Evolutionary conservation across 2,797 vertebrate species (phyloP).

Genomic region (Danio aesculapii): DNA sequence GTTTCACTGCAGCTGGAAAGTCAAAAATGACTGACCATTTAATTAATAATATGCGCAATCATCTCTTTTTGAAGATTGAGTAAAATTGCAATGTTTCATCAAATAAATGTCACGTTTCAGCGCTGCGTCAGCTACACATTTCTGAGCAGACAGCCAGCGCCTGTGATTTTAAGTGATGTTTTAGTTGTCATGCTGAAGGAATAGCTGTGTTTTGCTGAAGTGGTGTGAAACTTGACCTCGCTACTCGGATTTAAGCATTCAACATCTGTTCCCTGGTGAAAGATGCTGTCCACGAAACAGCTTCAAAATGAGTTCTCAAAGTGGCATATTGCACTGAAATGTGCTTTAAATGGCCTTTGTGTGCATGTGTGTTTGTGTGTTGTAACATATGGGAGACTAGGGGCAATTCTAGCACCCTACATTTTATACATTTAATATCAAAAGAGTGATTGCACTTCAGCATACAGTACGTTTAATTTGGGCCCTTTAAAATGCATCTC

Average conservation of each 20-base stretch:
- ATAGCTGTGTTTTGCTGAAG: conserved; percentile 27
- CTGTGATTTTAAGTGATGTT: background rate
- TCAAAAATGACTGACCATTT: conserved; percentile 14
- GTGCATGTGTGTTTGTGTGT: background rate
- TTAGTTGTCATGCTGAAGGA: conserved; percentile 3
- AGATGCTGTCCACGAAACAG: conserved; percentile 23
- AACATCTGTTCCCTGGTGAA: conserved; percentile 35
- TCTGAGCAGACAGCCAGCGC: background rate
- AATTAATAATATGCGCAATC: conserved; percentile 24
- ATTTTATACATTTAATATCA: background rate
- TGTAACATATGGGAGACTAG: background rate
- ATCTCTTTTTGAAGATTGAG: background rate
- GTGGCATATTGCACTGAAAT: conserved; percentile 20
- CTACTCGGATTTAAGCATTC: conserved; percentile 21
- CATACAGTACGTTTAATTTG: background rate
- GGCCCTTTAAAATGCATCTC: background rate
- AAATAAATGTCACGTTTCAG: background rate
- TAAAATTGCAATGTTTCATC: background rate
- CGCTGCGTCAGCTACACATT: conserved; percentile 4
- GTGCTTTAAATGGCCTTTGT: background rate
- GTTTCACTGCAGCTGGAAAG: background rate
- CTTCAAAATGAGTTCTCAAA: conserved; percentile 18
- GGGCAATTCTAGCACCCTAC: background rate
- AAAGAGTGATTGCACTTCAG: background rate
- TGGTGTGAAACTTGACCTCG: conserved; percentile 9